Base-by-base conservation (phyloP, 2,888 invertebrate species). In the Drosophila birchii region DNA sequence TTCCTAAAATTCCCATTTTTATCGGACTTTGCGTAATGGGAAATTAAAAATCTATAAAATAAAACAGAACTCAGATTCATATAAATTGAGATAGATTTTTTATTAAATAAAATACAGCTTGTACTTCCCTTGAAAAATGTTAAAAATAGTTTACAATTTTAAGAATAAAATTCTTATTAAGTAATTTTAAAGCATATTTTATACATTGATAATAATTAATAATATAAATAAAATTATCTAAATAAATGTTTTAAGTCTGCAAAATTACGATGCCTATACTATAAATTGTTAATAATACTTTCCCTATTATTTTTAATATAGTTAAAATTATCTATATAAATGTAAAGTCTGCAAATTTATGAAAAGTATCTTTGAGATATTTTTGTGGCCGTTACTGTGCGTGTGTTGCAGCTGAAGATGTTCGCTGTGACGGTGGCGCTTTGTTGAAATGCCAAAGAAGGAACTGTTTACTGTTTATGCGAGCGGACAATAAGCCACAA, bases 381-480 rank as follows among this genome's bases (percentile, higher is more conserved):
- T 18, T 2, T 38, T 29, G 12, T 16, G 38, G 1, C 7, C 29
- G 23, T 34, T n/a, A 47, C 14, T 32, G 55, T 44, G 23, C 59
- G 18, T 29, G 51, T 49, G 45, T 64, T 72, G 51, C 29, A 23
- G 49, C 56, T 29, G 34, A 72, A 56, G 71, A 62, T 32, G 49
- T 23, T 39, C 16, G 32, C 9, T 36, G 64, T 45, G 18, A 39
- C 39, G 61, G 34, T 56, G 64, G 60, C 53, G 70, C 63, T 74
- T 78, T 80, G 67, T 83, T 67, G 45, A 53, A 62, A 49, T 56
- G 34, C 51, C 58, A 16, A 26, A 47, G 41, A 16, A 55, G 57
- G 43, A 69, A 49, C 61, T 49, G 68, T 67, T 69, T 70, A 70
- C 61, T 55, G 68, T 64, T 69, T 72, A 72, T 67, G 73, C 61